Percentiles rank a stretch among this genome's conserved stretches.
Evolutionary conservation across 1,140 invertebrate genomes (phyloP).

Genomic region (Uloborus diversus): DNA sequence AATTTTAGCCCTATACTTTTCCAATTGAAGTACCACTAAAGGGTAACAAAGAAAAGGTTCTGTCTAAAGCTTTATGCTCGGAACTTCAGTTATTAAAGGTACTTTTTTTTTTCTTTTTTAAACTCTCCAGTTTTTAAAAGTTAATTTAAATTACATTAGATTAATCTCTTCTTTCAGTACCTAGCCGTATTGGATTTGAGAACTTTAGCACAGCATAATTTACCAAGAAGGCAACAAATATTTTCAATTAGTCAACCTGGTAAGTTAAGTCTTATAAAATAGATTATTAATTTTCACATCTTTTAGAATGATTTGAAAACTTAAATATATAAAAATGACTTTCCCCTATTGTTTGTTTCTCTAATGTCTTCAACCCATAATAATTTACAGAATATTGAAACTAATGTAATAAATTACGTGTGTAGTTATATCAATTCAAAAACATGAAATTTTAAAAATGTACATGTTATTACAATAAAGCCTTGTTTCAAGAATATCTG

Average conservation of each 20-base stretch:
- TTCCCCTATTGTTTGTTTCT: no score
- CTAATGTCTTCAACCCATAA: no score
- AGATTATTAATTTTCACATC: no score
- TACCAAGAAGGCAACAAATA: constrained; percentile 27
- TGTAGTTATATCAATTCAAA: no score
- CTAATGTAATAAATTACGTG: no score
- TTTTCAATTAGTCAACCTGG: constrained; percentile 43
- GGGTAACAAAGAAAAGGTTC: constrained; percentile 6
- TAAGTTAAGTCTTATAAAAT: neutral
- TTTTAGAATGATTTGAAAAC: no score
- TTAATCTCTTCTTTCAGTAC: constrained; percentile 1
- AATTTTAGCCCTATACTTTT: constrained; percentile 13
- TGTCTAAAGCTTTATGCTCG: neutral
- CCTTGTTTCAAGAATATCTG: no score
- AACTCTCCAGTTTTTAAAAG: neutral
- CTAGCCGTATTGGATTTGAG: constrained; percentile 31
- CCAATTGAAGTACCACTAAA: constrained; percentile 22
- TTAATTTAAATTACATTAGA: neutral
- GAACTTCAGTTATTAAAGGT: constrained; percentile 21
- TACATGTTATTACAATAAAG: no score
- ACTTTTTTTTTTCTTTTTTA: neutral
- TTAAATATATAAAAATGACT: no score
- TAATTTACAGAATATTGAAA: no score
- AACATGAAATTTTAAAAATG: no score
- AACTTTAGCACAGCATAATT: constrained; percentile 15